Conservation (phyloP, 2,113 vertebrate species). For the Hipposideros armiger region DNA sequence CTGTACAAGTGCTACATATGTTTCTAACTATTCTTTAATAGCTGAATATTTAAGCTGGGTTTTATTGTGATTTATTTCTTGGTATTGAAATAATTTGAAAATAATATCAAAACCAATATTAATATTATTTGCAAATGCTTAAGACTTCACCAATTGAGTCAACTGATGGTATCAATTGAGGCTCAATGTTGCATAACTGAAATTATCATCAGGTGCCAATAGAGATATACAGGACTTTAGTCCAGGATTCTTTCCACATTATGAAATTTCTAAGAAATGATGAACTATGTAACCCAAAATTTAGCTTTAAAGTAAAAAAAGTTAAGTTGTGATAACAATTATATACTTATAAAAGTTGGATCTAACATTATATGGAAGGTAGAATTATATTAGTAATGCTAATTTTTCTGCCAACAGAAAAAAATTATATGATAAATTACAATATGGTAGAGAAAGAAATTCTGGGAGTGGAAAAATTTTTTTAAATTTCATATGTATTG, state of each 20-base stretch:
- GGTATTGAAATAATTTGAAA: neutral
- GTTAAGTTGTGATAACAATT: neutral
- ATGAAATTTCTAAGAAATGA: neutral
- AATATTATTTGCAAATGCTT: neutral
- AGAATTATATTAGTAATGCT: neutral
- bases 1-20: neutral
- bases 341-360: neutral
- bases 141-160: neutral
- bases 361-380: neutral
- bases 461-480: neutral
- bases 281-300: neutral
- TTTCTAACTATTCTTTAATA: neutral
- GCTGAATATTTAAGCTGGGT: neutral
- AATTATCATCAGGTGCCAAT: neutral
- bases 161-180: neutral
- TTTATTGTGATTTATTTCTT: neutral
- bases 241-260: neutral
- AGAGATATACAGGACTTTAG: neutral
- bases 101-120: neutral
- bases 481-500: neutral
- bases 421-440: conserved; percentile 3
- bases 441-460: neutral
- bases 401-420: neutral
- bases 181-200: neutral
- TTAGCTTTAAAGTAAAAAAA: neutral